Conservation (phyloP, 2,888 invertebrate genomes). For the Drosophila niveifrons region DNA sequence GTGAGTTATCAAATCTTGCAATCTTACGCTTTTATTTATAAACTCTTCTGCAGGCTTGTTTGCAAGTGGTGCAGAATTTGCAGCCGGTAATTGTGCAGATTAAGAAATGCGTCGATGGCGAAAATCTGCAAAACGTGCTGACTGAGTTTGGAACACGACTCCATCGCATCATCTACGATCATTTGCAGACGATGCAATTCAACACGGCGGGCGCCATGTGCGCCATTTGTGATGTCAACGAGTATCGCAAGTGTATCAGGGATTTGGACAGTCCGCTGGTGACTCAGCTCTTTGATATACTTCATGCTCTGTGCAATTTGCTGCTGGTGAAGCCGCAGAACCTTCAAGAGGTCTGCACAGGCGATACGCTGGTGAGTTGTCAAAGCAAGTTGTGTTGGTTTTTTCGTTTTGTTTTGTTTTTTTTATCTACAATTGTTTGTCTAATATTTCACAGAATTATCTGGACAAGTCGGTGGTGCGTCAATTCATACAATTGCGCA, state of each 20-base stretch:
- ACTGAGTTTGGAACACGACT: constrained; percentile 96
- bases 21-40: too few relatives aligned
- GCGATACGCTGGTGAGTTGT: constrained; percentile 94
- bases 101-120: constrained; percentile 94
- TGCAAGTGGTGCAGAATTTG: constrained; percentile 93
- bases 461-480: constrained; percentile 95
- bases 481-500: constrained; percentile 97
- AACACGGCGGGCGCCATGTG: constrained; percentile 98
- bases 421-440: neutral
- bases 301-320: constrained; percentile 98
- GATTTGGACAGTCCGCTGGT: constrained; percentile 91
- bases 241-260: constrained; percentile 95
- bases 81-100: constrained; percentile 91
- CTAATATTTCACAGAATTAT: constrained; percentile 88
- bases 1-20: constrained; percentile 86
- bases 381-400: neutral
- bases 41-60: constrained; percentile 88
- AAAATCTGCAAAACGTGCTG: constrained; percentile 94
- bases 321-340: constrained; percentile 98
- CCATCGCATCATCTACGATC: constrained; percentile 97
- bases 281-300: constrained; percentile 95
- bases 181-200: constrained; percentile 96
- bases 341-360: constrained; percentile 96
- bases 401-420: neutral
- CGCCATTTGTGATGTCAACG: constrained; percentile 98